Percentiles rank a stretch among this genome's conserved stretches.
phyloP scores from a whole-genome alignment of 2,888 invertebrate species.

The Tipula confusa region DNA sequence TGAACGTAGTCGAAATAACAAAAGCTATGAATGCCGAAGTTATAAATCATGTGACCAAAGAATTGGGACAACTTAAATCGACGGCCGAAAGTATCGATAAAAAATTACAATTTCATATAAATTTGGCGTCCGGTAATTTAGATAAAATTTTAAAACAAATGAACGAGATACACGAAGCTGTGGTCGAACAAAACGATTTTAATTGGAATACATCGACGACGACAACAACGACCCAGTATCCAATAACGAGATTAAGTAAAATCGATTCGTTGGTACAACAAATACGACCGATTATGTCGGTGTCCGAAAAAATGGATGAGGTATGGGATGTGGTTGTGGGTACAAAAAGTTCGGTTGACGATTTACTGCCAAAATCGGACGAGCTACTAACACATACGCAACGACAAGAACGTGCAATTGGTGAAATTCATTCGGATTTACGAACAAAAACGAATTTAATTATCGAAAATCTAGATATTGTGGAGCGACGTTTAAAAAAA shows the following conservation, averaged over 20 bases:
- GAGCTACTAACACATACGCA: constrained; percentile 80
- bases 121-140: constrained; percentile 75
- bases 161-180: constrained; percentile 76
- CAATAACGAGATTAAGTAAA: constrained; percentile 63
- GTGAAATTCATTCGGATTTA: constrained; percentile 77
- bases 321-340: constrained; percentile 88
- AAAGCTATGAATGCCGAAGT: constrained; percentile 79
- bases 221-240: constrained; percentile 56
- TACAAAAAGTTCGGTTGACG: constrained; percentile 81
- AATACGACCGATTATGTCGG: constrained; percentile 78
- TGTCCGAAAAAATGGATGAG: constrained; percentile 86
- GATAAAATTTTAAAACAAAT: constrained; percentile 74
- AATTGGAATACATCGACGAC: constrained; percentile 39
- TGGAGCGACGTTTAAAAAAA: constrained; percentile 76
- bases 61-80: constrained; percentile 71
- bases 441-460: constrained; percentile 79
- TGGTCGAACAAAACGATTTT: constrained; percentile 66
- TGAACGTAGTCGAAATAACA: constrained; percentile 77
- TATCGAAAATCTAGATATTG: constrained; percentile 81
- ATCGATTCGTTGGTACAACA: constrained; percentile 75
- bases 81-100: constrained; percentile 74
- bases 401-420: constrained; percentile 80
- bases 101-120: constrained; percentile 79
- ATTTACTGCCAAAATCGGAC: constrained; percentile 80
- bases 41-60: constrained; percentile 74